Base-by-base conservation (phyloP, 2,888 invertebrate species). In the Synanthedon tipuliformis region DNA sequence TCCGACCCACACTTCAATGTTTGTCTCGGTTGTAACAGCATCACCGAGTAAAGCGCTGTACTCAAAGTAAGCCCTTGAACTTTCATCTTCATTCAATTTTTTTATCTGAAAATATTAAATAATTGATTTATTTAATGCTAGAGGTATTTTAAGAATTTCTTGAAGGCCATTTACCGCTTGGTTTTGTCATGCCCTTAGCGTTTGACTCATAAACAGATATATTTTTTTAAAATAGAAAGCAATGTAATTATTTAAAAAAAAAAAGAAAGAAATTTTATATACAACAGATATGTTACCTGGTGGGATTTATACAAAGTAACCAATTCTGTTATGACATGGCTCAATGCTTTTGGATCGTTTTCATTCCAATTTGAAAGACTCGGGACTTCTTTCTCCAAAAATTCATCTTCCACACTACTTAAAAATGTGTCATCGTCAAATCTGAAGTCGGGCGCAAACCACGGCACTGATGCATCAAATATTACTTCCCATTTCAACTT, bases 361-460 rank as follows among this genome's bases (percentile, higher is more conserved):
- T 89, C 80, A 77, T 93, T 84, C 93, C 93, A 94, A 51, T 89
- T 86, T 4, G 85, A 80, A 52, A 93, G 80, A 66, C 90, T 90
- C 13, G 91, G 91, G 41, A 92, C 67, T 64, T 87, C 71, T 52
- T 79, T 73, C 53, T 81, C 80, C 40, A 92, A 75, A 53, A 78
- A 77, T 52, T 89, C 78, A 53, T 88, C 75, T 66, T 91, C 89
- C 50, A 90, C 81, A 68, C 89, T 90, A 53, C 80, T 86, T 27
- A 91, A 74, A 72, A 94, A 94, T 51, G 79, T 84, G 48, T 90
- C 89, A 71, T 93, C 92, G 60, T 92, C 89, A 73, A 94, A 93
- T 63, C 91, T 88, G 68, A 94, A 93, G 71, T 94, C 94, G 1
- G 94, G 93, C 4, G 93, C 91, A 65, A 91, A 90, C 73, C 91